Conservation (phyloP, 2,113 vertebrate species). For the Andinoacara biseriatus region DNA sequence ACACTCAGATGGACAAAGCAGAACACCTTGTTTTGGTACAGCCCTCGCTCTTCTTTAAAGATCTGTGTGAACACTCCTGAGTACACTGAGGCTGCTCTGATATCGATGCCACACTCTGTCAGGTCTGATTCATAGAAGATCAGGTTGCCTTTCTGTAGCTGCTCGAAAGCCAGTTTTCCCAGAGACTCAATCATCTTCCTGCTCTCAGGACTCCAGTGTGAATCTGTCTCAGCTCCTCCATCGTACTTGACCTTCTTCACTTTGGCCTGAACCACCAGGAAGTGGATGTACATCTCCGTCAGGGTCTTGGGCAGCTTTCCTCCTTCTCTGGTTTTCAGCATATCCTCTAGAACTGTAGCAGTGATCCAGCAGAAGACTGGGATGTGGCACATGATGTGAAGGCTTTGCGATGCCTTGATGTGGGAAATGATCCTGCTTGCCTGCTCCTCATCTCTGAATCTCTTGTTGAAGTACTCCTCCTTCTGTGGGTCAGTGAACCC, state of each 20-base stretch:
- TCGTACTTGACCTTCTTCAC: neutral
- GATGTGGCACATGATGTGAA: slow-evolving; percentile 14
- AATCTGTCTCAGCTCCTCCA: slow-evolving; percentile 22
- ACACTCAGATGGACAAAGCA: slow-evolving; percentile 1
- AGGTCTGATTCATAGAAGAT: slow-evolving; percentile 4
- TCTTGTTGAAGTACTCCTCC: slow-evolving; percentile 1
- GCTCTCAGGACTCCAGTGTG: neutral
- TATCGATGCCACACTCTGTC: neutral
- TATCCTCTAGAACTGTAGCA: neutral
- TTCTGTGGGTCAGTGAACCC: neutral
- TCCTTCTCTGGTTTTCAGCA: neutral
- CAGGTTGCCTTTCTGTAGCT: neutral
- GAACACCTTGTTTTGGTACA: neutral
- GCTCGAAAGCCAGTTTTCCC: neutral
- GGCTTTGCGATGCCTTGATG: slow-evolving; percentile 2
- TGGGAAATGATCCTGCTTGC: neutral
- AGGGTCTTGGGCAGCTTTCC: neutral
- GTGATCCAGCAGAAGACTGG: slow-evolving; percentile 7
- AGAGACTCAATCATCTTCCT: neutral
- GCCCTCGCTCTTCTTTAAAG: neutral
- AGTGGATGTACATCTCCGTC: neutral
- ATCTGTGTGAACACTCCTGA: neutral
- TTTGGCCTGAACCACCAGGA: slow-evolving; percentile 1
- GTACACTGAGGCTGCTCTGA: neutral
- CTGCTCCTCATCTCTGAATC: neutral